Conservation (phyloP, 2,888 invertebrate genomes). For the Acholoe squamosa region DNA sequence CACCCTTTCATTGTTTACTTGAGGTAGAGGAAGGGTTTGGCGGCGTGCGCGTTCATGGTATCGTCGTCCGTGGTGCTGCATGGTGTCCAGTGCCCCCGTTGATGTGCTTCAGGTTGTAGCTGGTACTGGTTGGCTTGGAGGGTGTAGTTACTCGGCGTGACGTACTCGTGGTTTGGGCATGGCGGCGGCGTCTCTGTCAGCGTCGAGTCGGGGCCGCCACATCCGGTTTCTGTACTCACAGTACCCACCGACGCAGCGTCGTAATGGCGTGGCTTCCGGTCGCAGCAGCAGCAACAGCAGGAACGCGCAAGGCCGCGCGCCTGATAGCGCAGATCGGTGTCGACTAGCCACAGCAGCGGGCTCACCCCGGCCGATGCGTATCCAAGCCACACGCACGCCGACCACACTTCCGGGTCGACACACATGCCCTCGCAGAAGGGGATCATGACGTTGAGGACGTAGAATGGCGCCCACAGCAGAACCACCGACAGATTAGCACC, state of each 20-base stretch:
- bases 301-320: conserved; percentile 22
- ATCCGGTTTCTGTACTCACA: conserved; percentile 46
- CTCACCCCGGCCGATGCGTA: conserved; percentile 62
- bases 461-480: conserved; percentile 65
- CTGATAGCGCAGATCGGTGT: conserved; percentile 49
- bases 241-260: conserved; percentile 39
- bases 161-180: conserved; percentile 52
- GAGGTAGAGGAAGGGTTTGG: conserved; percentile 54
- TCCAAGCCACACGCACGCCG: conserved; percentile 65
- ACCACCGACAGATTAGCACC: conserved; percentile 59
- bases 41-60: not conserved
- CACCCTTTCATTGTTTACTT: not conserved
- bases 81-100: conserved; percentile 16
- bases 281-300: conserved; percentile 49
- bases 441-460: conserved; percentile 65
- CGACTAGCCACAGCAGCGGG: conserved; percentile 60
- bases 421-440: conserved; percentile 66
- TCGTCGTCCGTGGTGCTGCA: conserved; percentile 1
- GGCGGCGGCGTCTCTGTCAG: not conserved
- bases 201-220: conserved; percentile 46
- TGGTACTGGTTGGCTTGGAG: not conserved
- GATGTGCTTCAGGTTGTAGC: not conserved
- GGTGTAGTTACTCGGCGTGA: not conserved
- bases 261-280: conserved; percentile 56
- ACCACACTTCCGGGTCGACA: conserved; percentile 64